Evolutionary conservation across 2,797 vertebrate genomes (phyloP).

Genomic region (Gambusia yucatana): DNA sequence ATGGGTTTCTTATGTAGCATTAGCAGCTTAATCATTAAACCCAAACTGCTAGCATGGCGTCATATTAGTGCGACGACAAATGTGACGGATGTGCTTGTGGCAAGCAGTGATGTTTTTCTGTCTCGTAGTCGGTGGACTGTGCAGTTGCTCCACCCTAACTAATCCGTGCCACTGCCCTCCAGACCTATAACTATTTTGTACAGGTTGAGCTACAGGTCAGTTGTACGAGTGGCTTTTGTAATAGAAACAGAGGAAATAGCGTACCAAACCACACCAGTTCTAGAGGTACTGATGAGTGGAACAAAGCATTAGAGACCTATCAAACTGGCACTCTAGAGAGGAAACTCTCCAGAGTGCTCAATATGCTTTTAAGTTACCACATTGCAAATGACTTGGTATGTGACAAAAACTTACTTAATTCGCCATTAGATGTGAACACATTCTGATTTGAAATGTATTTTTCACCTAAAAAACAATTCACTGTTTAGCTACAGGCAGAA

Average conservation of each 20-base stretch:
- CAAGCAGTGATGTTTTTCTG: not conserved
- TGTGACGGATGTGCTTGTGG: not conserved
- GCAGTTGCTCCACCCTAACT: too few species aligned
- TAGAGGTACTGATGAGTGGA: too few species aligned
- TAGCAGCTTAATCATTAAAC: not conserved
- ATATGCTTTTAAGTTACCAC: not conserved
- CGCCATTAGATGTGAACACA: not conserved
- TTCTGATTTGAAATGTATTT: not conserved
- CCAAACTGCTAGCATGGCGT: not conserved
- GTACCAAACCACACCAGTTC: too few species aligned
- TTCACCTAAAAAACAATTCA: not conserved
- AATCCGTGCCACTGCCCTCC: too few species aligned
- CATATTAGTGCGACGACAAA: not conserved
- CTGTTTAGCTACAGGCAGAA: not conserved
- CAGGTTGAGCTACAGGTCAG: too few species aligned
- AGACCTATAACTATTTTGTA: too few species aligned
- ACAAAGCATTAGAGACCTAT: too few species aligned
- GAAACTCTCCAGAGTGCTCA: not conserved
- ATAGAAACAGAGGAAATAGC: too few species aligned
- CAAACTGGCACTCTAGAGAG: not conserved
- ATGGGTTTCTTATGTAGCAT: slow-evolving; percentile 10
- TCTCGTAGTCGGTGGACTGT: too few species aligned
- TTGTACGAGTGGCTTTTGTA: too few species aligned
- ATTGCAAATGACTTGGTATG: not conserved
- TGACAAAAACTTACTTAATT: not conserved